phyloP scores from a whole-genome alignment of 2,113 vertebrate species.

The Scomber scombrus region DNA sequence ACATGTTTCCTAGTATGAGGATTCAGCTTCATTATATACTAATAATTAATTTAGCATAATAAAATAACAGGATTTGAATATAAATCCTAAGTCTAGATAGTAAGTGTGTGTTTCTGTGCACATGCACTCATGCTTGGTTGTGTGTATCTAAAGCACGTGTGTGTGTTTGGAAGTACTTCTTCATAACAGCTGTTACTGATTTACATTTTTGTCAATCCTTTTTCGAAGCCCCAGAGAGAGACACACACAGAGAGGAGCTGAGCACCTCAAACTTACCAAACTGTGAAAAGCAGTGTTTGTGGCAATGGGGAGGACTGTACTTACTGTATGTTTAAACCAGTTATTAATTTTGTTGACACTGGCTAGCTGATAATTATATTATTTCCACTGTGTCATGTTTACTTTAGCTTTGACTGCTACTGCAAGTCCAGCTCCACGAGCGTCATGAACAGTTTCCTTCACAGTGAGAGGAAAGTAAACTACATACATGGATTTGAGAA shows the following conservation, averaged over 20 bases:
- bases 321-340: neutral
- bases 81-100: conserved; percentile 24
- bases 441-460: neutral
- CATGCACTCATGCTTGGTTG: conserved; percentile 10
- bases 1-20: neutral
- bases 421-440: neutral
- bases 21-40: conserved; percentile 3
- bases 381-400: neutral
- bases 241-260: neutral
- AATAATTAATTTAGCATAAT: neutral
- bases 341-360: neutral
- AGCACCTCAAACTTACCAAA: neutral
- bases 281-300: conserved; percentile 19
- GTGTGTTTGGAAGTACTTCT: conserved; percentile 49
- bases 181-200: conserved; percentile 74
- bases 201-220: conserved; percentile 68
- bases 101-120: conserved; percentile 9
- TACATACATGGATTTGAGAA: too few species aligned
- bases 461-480: neutral
- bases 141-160: conserved; percentile 43
- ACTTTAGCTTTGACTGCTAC: conserved; percentile 6
- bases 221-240: conserved; percentile 35
- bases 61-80: conserved; percentile 1
- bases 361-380: neutral
- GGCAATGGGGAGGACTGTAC: neutral